Evolutionary conservation across 2,888 invertebrate species (phyloP).

Genomic region (Nomada fabriciana): DNA sequence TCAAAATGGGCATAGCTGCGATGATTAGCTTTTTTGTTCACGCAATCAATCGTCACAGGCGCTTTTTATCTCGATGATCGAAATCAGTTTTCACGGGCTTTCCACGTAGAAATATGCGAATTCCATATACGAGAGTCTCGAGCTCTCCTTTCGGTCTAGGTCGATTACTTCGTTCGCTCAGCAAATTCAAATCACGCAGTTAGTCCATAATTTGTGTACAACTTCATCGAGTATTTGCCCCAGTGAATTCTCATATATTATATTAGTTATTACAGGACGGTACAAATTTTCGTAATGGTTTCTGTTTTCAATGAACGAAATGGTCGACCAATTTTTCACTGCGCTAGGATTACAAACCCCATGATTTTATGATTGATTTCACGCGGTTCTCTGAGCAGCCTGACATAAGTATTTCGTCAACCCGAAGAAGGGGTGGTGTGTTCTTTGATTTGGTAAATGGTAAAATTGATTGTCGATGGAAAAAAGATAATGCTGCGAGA

Average conservation of each 20-base stretch:
- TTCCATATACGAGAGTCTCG: conserved; percentile 29
- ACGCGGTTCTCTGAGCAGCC: neutral
- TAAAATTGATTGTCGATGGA: conserved; percentile 16
- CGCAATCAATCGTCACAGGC: conserved; percentile 21
- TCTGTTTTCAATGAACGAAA: conserved; percentile 17
- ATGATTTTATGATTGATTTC: conserved; percentile 11
- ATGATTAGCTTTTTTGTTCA: conserved; percentile 16
- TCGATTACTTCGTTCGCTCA: conserved; percentile 42
- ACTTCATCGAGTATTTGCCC: neutral
- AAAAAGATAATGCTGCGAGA: conserved; percentile 24
- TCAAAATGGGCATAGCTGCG: conserved; percentile 1
- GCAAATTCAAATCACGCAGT: neutral
- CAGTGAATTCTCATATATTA: neutral
- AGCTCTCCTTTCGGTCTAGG: conserved; percentile 24
- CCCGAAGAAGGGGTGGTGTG: neutral
- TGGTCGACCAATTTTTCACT: conserved; percentile 20
- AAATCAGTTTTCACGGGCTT: conserved; percentile 49
- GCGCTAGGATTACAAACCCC: neutral
- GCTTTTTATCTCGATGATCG: conserved; percentile 32
- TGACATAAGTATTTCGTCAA: neutral
- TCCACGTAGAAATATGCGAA: conserved; percentile 38
- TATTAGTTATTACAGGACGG: neutral
- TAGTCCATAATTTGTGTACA: neutral
- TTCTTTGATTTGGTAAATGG: conserved; percentile 19
- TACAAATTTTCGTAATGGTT: conserved; percentile 10